Percentiles rank a stretch among this genome's conserved stretches.
Conservation (phyloP, 2,113 vertebrate genomes). For the Bos javanicus region DNA sequence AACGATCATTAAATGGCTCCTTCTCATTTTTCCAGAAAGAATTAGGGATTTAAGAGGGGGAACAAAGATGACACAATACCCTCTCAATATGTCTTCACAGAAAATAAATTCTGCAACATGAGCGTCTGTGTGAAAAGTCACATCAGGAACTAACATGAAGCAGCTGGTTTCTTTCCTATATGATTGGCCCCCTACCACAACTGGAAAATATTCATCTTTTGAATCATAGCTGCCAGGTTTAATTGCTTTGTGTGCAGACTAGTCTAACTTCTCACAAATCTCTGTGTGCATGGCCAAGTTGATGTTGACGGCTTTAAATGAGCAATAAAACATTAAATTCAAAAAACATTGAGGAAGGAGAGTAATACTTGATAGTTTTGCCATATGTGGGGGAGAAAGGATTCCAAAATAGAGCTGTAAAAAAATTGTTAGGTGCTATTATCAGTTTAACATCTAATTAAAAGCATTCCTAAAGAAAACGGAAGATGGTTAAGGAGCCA, state of each 20-base stretch:
- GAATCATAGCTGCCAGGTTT: slow-evolving; percentile 58
- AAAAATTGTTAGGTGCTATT: slow-evolving; percentile 40
- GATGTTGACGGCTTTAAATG: slow-evolving; percentile 39
- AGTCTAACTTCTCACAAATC: slow-evolving; percentile 31
- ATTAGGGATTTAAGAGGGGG: slow-evolving; percentile 14
- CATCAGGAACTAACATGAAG: slow-evolving; percentile 66
- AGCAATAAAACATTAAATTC: slow-evolving; percentile 50
- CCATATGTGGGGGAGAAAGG: neutral
- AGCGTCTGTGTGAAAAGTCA: slow-evolving; percentile 51
- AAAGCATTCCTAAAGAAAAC: slow-evolving; percentile 3
- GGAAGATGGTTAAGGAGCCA: neutral
- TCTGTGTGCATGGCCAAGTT: neutral
- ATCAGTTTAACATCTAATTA: neutral
- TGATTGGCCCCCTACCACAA: slow-evolving; percentile 39
- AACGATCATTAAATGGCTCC: neutral
- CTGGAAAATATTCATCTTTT: slow-evolving; percentile 65
- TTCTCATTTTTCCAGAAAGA: slow-evolving; percentile 47
- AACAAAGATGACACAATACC: slow-evolving; percentile 44
- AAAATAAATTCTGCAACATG: slow-evolving; percentile 65
- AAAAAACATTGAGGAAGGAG: neutral
- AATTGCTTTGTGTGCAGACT: slow-evolving; percentile 40
- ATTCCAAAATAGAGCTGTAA: slow-evolving; percentile 36
- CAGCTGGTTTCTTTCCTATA: slow-evolving; percentile 67
- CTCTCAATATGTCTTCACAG: slow-evolving; percentile 15
- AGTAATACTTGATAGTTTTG: slow-evolving; percentile 45